These are phyloP conservation scores for Connochaetes taurinus DNA, from an alignment of 2,113 vertebrate genomes.

Conservation along the genomic window DNA sequence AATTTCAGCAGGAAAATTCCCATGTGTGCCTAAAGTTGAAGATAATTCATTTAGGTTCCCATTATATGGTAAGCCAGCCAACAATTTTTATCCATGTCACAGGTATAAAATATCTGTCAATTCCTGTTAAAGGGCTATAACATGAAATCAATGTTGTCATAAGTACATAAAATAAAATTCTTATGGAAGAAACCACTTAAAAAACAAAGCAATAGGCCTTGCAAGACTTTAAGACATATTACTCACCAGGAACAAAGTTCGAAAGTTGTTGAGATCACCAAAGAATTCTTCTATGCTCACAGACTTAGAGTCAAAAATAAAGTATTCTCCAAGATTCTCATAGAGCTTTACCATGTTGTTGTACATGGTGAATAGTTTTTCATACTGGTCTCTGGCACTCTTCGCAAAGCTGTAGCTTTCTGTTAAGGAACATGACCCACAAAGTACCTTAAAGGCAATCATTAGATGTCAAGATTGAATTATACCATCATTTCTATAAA, in stretches of 20 bases:
- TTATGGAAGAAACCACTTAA: background rate
- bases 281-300: conserved; percentile 95
- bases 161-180: background rate
- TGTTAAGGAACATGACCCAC: conserved; percentile 84
- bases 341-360: conserved; percentile 97
- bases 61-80: conserved; percentile 45
- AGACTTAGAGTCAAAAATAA: conserved; percentile 90
- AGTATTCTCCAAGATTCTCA: conserved; percentile 92
- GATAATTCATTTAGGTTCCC: conserved; percentile 13
- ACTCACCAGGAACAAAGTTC: conserved; percentile 94
- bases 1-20: background rate
- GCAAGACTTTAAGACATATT: background rate
- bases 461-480: conserved; percentile 25
- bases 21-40: conserved; percentile 7
- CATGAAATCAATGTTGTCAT: conserved; percentile 18
- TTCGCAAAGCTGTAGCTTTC: conserved; percentile 90
- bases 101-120: conserved; percentile 31
- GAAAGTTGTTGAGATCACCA: conserved; percentile 92
- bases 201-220: background rate
- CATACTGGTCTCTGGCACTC: conserved; percentile 91
- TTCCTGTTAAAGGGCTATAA: conserved; percentile 42
- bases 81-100: conserved; percentile 27
- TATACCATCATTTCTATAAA: conserved; percentile 11
- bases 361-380: conserved; percentile 94
- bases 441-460: background rate